phyloP scores from a whole-genome alignment of 2,797 vertebrate genomes.

The Euthynnus affinis region DNA sequence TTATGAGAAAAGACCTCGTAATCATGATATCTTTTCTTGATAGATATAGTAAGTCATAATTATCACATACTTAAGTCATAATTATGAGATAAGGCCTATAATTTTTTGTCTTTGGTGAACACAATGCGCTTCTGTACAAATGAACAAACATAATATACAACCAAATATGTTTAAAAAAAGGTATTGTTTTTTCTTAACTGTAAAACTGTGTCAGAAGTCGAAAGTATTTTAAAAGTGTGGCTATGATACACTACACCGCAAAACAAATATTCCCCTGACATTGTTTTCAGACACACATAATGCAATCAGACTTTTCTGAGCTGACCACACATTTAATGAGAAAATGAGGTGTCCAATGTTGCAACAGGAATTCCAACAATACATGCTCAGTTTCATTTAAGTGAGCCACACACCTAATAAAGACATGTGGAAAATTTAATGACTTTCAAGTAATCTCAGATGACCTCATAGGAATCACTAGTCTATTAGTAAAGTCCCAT shows the following conservation, averaged over 20 bases:
- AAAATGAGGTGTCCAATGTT: slow-evolving; percentile 51
- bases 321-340: slow-evolving; percentile 31
- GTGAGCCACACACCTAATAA: slow-evolving; percentile 61
- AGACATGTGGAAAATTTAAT: slow-evolving; percentile 53
- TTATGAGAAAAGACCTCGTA: neutral
- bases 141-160: neutral
- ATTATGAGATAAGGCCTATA: neutral
- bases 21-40: neutral
- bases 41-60: neutral
- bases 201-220: neutral
- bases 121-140: neutral
- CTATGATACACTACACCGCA: neutral
- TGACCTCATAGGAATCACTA: slow-evolving; percentile 44
- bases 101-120: slow-evolving; percentile 4
- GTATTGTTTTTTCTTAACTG: neutral
- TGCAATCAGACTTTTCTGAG: neutral
- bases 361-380: slow-evolving; percentile 50
- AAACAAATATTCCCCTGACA: neutral
- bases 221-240: neutral
- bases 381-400: slow-evolving; percentile 45
- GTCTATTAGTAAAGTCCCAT: slow-evolving; percentile 29
- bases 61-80: neutral
- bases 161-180: neutral
- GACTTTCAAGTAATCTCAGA: slow-evolving; percentile 41
- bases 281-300: neutral